Base-by-base conservation (phyloP, 1,140 invertebrate species). In the Drosophila oshimai region DNA sequence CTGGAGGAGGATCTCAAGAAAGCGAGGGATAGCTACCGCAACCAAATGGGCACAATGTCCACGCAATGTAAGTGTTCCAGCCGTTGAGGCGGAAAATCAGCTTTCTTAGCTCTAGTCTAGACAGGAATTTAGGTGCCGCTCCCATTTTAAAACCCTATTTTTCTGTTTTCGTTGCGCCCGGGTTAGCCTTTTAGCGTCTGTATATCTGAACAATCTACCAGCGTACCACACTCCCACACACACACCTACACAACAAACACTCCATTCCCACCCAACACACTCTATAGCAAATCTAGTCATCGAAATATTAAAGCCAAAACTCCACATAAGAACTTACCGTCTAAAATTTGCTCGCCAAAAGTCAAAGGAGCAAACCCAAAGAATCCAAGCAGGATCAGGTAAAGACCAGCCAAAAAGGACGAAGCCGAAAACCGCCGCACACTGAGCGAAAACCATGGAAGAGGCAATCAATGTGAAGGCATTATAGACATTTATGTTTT, bases 1-100 rank as follows among this genome's bases (percentile, higher is more conserved):
- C 94, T 96, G 57, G 97, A 98, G 90, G 96, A 98, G 46, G 97
- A 98, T 89, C 91, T 97, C 4, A 93, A 95, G 36, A 95, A 94
- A 70, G 94, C 96, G 7, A 97, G 96, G 88, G 95, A 96, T 62
- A 93, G 95, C 13, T 94, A 96, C 90, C 95, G 95, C 61, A 95
- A 95, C 28, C 94, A 96, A 90, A 96, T 97, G 93, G 94, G 95
- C 65, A 94, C 94, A 74, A 94, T 97, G 44, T 91, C 96, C 2
- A 93, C 94, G 71, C 96, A 97, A 94, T 97, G 97, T 97, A 95
- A 95, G 96, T 95, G 90, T 46, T 47, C 12, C 28, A 41, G 4
- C n/a, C 26, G 4, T 28, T n/a, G 6, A 10, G 9, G 17, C 18
- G 29, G 22, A 22, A 17, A 26, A 69, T 26, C n/a, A 62, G 57